A percentile compares a stretch with the other conserved stretches of the same genome.
phyloP scores from a whole-genome alignment of 1,140 invertebrate genomes.

The Hydropsyche tenuis region DNA sequence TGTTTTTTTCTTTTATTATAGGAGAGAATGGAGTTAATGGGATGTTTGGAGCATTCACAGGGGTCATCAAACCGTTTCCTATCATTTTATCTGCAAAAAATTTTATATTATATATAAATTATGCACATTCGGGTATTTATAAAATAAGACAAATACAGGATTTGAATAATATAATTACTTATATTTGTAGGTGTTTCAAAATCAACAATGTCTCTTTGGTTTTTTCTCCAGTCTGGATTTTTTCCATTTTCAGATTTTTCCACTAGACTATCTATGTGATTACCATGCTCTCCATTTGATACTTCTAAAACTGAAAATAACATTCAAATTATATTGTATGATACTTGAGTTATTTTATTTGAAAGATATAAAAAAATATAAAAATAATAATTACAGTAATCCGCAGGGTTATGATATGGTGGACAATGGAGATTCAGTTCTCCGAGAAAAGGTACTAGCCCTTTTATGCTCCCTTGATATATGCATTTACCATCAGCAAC shows the following conservation, averaged over 20 bases:
- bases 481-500: constrained; percentile 82
- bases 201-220: constrained; percentile 51
- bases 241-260: constrained; percentile 74
- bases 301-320: constrained; percentile 79
- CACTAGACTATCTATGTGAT: constrained; percentile 65
- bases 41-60: constrained; percentile 57
- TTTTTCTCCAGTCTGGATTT: constrained; percentile 65
- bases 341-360: too few relatives aligned
- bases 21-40: constrained; percentile 46
- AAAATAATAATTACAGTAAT: constrained; percentile 75
- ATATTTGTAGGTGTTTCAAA: constrained; percentile 53
- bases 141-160: not conserved
- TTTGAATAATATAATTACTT: constrained; percentile 12
- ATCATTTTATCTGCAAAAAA: constrained; percentile 54
- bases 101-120: constrained; percentile 17
- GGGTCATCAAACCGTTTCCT: constrained; percentile 55
- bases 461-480: constrained; percentile 77
- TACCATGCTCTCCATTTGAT: constrained; percentile 79
- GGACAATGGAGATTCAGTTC: constrained; percentile 79
- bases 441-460: constrained; percentile 79
- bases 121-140: not conserved
- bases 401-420: constrained; percentile 88
- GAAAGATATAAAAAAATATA: constrained; percentile 36
- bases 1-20: not conserved
- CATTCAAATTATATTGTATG: too few relatives aligned